Percentiles rank a stretch among this genome's conserved stretches.
Conservation (phyloP, 2,113 vertebrate genomes). For the Agelaius tricolor region DNA sequence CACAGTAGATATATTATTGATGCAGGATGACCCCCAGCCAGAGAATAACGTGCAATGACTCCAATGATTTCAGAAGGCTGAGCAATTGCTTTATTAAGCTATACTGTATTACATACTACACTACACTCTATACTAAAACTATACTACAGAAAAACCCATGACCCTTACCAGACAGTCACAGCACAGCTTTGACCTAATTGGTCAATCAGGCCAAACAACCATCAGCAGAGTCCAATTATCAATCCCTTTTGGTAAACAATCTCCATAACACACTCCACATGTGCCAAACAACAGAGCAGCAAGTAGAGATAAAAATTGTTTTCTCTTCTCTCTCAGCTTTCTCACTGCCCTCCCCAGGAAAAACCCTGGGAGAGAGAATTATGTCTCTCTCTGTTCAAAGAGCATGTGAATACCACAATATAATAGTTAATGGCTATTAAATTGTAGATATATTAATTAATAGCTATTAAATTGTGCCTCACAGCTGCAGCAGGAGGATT, state of each 20-base stretch:
- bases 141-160: background rate
- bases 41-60: background rate
- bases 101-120: no score
- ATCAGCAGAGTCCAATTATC: background rate
- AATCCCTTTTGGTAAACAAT: background rate
- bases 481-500: background rate
- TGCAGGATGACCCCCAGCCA: background rate
- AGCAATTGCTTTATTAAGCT: background rate
- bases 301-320: no score
- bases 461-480: background rate
- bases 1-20: background rate
- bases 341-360: no score
- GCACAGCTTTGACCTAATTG: background rate
- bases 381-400: background rate
- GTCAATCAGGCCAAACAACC: background rate
- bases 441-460: background rate
- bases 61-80: background rate
- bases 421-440: background rate
- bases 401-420: background rate
- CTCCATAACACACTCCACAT: background rate
- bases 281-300: no score
- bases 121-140: no score
- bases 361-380: background rate
- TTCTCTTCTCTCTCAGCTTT: no score
- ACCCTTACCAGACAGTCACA: background rate